These are phyloP conservation scores for Tiliacea citrago DNA, from an alignment of 2,888 invertebrate species.

Conservation along the genomic window DNA sequence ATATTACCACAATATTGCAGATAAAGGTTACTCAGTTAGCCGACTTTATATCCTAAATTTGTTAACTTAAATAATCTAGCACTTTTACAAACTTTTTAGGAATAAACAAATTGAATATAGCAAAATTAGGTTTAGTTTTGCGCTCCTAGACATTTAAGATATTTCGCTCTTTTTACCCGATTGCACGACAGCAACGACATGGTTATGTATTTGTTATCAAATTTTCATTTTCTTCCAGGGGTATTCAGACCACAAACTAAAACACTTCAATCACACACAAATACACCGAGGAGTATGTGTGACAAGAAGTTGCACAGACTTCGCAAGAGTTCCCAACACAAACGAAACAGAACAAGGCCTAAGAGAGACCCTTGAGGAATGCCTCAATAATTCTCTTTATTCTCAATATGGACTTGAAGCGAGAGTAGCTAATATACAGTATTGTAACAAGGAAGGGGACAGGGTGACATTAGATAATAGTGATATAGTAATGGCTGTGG, in stretches of 20 bases:
- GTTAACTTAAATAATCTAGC: not conserved
- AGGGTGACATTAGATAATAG: conserved; percentile 69
- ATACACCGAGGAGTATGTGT: conserved; percentile 85
- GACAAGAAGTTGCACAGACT: conserved; percentile 76
- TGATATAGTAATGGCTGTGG: conserved; percentile 77
- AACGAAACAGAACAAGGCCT: conserved; percentile 69
- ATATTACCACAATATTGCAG: not conserved
- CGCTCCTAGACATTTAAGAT: not conserved
- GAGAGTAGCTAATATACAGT: conserved; percentile 72
- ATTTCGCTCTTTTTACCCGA: not conserved
- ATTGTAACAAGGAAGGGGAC: conserved; percentile 78
- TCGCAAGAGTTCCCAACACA: conserved; percentile 41
- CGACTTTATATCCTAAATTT: not conserved
- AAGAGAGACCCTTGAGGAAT: conserved; percentile 77
- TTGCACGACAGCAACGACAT: no score
- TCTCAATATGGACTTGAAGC: conserved; percentile 77
- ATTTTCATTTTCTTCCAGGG: conserved; percentile 72
- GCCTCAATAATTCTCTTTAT: conserved; percentile 81
- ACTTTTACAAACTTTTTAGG: no score
- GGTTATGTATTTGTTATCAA: not conserved
- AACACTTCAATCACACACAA: conserved; percentile 85
- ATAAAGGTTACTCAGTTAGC: no score
- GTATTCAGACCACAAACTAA: conserved; percentile 79
- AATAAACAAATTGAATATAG: not conserved
- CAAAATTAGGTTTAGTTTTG: not conserved